Percentiles rank a stretch among this genome's conserved stretches.
phyloP scores from a whole-genome alignment of 2,113 vertebrate genomes.

The Heterotis niloticus region DNA sequence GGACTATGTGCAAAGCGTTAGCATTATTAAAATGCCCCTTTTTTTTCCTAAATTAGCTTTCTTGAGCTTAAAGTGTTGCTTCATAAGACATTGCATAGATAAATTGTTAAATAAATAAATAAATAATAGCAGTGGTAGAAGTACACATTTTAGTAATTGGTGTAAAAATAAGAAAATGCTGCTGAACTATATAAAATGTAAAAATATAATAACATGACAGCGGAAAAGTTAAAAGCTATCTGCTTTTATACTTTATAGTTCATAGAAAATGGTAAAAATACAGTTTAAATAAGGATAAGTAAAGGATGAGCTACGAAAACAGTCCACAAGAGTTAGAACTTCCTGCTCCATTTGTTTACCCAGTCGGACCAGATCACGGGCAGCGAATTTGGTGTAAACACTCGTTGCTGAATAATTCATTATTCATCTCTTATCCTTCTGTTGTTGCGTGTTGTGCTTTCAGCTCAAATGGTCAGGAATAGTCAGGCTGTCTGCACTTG shows the following conservation, averaged over 20 bases:
- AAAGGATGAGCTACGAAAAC: background rate
- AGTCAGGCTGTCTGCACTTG: background rate
- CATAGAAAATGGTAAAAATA: background rate
- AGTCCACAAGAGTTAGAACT: background rate
- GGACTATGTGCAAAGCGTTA: no score
- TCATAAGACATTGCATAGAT: no score
- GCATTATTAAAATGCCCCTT: no score
- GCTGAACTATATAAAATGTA: no score
- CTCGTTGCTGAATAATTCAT: conserved; percentile 4
- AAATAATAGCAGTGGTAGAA: no score
- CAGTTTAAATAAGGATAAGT: background rate
- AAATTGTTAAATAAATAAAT: no score
- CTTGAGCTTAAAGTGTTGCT: no score
- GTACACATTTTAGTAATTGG: no score
- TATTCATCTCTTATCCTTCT: background rate
- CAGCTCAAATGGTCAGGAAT: background rate
- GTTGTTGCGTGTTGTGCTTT: conserved; percentile 2
- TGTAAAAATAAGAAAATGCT: no score
- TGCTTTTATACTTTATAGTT: background rate
- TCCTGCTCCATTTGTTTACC: background rate
- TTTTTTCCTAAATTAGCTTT: no score
- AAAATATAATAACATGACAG: no score
- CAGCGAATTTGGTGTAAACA: conserved; percentile 8
- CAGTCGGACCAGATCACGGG: background rate
- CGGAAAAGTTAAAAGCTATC: background rate